A percentile compares a stretch with the other conserved stretches of the same genome.
Conservation (phyloP, 2,113 vertebrate species). For the Cinclus cinclus region DNA sequence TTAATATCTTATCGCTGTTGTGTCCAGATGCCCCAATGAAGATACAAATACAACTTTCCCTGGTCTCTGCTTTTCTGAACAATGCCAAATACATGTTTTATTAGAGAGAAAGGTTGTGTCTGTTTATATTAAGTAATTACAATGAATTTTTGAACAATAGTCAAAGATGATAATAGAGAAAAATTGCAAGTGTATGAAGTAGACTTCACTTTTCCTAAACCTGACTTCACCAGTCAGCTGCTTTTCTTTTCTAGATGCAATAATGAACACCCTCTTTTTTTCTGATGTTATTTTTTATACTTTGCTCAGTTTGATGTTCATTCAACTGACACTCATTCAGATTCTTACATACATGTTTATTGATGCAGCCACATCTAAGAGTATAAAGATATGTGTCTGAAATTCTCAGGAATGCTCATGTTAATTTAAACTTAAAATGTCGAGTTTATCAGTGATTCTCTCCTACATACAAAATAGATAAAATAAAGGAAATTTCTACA, state of each 20-base stretch:
- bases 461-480: neutral
- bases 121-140: neutral
- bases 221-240: neutral
- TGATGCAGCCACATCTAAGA: neutral
- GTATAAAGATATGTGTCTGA: neutral
- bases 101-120: neutral
- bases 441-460: neutral
- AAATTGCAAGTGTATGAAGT: neutral
- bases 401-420: neutral
- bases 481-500: neutral
- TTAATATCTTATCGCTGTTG: neutral
- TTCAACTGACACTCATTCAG: neutral
- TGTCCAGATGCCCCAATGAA: neutral
- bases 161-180: neutral
- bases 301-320: neutral
- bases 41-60: neutral
- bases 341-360: neutral
- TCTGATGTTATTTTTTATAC: neutral
- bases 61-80: neutral
- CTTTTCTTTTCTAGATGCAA: neutral
- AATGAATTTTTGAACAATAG: neutral
- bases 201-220: neutral
- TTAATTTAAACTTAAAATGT: neutral
- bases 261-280: neutral
- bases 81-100: neutral